These are phyloP conservation scores for Augochlorella aurata DNA, from an alignment of 2,888 invertebrate genomes.

Conservation along the genomic window DNA sequence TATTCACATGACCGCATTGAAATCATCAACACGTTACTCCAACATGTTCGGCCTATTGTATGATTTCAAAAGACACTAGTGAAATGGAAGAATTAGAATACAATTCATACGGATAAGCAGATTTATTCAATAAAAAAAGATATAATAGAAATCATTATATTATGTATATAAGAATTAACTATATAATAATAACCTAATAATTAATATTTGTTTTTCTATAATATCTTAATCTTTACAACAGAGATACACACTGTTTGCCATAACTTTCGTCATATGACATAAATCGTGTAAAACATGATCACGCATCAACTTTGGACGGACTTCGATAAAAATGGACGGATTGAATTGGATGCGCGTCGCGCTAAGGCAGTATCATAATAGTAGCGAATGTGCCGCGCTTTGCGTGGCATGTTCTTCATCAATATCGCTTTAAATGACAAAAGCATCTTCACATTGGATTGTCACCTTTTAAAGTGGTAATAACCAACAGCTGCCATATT, in stretches of 20 bases:
- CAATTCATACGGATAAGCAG: neutral
- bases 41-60: no score
- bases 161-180: conserved; percentile 4
- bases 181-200: neutral
- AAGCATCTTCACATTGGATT: neutral
- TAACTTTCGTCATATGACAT: conserved; percentile 1
- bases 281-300: neutral
- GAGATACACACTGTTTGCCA: neutral
- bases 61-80: no score
- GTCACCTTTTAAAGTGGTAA: no score
- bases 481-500: no score
- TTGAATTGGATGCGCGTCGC: neutral
- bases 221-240: neutral
- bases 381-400: neutral
- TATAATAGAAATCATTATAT: conserved; percentile 22
- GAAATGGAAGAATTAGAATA: neutral
- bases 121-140: conserved; percentile 27
- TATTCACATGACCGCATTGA: no score
- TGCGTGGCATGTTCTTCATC: neutral
- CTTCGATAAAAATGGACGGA: conserved; percentile 26
- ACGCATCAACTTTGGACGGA: conserved; percentile 16
- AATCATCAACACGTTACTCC: no score
- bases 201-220: conserved; percentile 1
- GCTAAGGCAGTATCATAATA: conserved; percentile 1
- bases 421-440: neutral